Evolutionary conservation across 2,113 vertebrate species (phyloP).

Genomic region (Vulpes lagopus): DNA sequence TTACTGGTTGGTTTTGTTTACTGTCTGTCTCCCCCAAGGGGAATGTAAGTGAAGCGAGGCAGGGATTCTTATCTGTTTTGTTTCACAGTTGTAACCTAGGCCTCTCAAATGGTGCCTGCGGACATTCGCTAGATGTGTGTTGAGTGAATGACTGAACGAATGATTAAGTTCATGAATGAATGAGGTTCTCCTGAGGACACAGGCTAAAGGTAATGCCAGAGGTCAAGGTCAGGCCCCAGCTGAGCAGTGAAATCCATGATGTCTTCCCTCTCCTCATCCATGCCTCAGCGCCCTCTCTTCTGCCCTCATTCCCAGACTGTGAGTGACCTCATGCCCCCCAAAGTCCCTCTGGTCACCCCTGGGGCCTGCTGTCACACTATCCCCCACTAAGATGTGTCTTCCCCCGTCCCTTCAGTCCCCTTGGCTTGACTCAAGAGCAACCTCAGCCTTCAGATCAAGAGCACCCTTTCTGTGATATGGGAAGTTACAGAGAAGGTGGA

Average conservation of each 20-base stretch:
- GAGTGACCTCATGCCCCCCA: neutral
- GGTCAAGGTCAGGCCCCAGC: neutral
- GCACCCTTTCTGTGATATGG: fast-evolving
- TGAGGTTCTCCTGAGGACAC: neutral
- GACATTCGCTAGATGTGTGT: neutral
- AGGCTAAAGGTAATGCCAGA: neutral
- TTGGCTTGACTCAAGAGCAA: neutral
- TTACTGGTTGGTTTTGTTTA: neutral
- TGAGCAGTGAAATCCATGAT: fast-evolving
- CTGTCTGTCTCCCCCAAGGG: neutral
- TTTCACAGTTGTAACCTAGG: neutral
- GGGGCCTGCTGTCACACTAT: neutral
- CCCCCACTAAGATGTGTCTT: too few species aligned
- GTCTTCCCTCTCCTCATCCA: neutral
- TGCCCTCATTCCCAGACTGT: neutral
- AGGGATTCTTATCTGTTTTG: neutral
- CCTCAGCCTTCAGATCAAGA: fast-evolving
- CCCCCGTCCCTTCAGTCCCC: neutral
- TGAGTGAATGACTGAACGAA: neutral
- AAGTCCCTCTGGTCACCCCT: neutral
- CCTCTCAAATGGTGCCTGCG: neutral
- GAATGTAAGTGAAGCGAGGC: neutral
- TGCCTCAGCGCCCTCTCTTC: neutral
- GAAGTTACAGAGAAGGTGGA: neutral
- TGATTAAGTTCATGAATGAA: neutral